phyloP scores from a whole-genome alignment of 2,888 invertebrate species.

The Rhaphigaster nebulosa region DNA sequence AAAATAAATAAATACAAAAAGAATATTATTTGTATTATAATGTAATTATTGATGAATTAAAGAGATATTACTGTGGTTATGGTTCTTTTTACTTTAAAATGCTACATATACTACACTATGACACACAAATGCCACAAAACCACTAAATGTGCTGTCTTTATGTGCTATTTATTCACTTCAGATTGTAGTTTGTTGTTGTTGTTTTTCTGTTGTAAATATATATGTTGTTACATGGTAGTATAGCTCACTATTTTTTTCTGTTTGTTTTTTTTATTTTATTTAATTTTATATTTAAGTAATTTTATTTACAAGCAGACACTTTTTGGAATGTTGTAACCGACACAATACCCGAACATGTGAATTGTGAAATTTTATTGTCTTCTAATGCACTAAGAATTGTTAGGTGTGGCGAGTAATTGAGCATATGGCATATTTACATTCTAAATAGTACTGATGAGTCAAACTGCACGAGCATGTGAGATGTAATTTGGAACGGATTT shows the following conservation, averaged over 20 bases:
- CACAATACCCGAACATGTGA: not conserved
- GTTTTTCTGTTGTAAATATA: not conserved
- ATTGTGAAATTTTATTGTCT: not conserved
- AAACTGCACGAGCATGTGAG: conserved; percentile 19
- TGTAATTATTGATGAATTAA: conserved; percentile 64
- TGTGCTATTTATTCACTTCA: conserved; percentile 57
- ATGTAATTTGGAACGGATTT: not conserved
- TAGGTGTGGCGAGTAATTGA: not conserved
- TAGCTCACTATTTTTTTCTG: not conserved
- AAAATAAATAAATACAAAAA: conserved; percentile 45
- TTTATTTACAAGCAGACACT: not conserved
- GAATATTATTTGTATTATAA: conserved; percentile 62
- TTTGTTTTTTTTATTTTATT: conserved; percentile 6
- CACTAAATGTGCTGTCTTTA: conserved; percentile 60
- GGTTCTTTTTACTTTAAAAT: conserved; percentile 62
- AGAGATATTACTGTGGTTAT: conserved; percentile 61
- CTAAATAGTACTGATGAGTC: not conserved
- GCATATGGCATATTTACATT: conserved; percentile 12
- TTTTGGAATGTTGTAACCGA: conserved; percentile 21
- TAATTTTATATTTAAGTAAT: not conserved
- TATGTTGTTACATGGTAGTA: conserved; percentile 1
- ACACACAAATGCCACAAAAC: conserved; percentile 59
- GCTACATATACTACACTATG: conserved; percentile 58
- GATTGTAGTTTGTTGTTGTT: not conserved
- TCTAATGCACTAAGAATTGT: not conserved